These are phyloP conservation scores for Acrocyrtus sp. DNA, from an alignment of 2,888 invertebrate genomes.

Conservation along the genomic window DNA sequence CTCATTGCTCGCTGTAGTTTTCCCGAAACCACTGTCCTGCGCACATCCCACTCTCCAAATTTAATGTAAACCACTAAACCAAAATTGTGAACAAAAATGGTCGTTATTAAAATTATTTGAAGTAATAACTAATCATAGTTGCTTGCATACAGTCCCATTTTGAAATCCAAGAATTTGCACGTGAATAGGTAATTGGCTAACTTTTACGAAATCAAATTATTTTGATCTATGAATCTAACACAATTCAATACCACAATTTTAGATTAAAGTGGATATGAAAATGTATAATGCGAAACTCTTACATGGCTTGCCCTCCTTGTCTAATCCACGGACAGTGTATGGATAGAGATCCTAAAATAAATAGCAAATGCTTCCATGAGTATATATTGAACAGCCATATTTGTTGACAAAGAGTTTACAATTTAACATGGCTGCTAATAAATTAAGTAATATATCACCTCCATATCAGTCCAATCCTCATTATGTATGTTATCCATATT, in stretches of 20 bases:
- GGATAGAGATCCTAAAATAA: slow-evolving; percentile 23
- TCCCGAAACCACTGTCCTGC: slow-evolving; percentile 21
- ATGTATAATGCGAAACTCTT: background rate
- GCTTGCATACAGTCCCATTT: background rate
- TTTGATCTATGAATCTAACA: background rate
- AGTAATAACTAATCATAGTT: background rate
- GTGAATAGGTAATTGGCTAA: background rate
- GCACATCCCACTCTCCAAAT: slow-evolving; percentile 37
- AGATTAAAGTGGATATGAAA: background rate
- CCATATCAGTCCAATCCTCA: slow-evolving; percentile 1
- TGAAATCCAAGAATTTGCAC: background rate
- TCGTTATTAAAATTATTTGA: background rate
- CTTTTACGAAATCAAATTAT: background rate
- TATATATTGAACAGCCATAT: too few species aligned
- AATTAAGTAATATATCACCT: background rate
- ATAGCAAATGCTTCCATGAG: too few species aligned
- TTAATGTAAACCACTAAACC: slow-evolving; percentile 25
- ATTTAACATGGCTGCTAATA: background rate
- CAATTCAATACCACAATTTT: background rate
- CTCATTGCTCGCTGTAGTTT: slow-evolving; percentile 27
- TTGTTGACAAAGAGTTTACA: too few species aligned
- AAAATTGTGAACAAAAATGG: background rate
- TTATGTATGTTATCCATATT: slow-evolving; percentile 23
- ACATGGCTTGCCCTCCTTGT: slow-evolving; percentile 37
- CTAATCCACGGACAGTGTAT: slow-evolving; percentile 3